Evolutionary conservation across 2,113 vertebrate genomes (phyloP).

Genomic region (Laticauda colubrina): DNA sequence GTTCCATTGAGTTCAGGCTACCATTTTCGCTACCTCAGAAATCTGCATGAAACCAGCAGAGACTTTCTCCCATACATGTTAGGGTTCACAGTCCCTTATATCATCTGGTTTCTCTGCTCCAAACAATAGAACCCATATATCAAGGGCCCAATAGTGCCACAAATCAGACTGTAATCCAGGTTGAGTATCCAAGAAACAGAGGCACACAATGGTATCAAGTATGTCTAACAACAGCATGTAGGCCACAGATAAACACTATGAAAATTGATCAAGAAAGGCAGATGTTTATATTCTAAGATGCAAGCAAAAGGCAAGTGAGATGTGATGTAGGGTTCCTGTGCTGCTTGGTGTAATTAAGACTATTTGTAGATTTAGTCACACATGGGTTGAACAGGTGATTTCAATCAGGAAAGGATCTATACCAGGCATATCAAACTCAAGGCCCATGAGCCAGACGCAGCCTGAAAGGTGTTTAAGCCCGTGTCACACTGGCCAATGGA

Average conservation of each 20-base stretch:
- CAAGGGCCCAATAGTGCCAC: neutral
- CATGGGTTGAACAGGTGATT: neutral
- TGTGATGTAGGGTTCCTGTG: neutral
- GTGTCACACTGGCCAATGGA: too few species aligned
- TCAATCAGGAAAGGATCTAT: neutral
- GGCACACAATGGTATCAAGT: neutral
- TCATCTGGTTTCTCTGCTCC: neutral
- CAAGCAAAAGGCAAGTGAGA: neutral
- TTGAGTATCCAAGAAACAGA: neutral
- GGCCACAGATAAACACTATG: neutral
- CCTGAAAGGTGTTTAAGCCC: too few species aligned
- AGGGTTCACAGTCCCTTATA: neutral
- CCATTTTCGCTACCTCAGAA: neutral
- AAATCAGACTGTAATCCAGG: neutral
- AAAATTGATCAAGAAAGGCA: neutral
- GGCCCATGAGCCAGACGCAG: too few species aligned
- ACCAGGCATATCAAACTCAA: too few species aligned
- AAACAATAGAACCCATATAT: neutral
- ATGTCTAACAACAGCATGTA: neutral
- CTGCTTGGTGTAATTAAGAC: neutral
- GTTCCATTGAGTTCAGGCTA: neutral
- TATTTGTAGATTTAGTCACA: neutral
- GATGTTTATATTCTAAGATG: neutral
- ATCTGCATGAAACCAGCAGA: neutral
- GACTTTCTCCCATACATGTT: neutral